Conservation (phyloP, 1,140 invertebrate genomes). For the Sitobion miscanthi region DNA sequence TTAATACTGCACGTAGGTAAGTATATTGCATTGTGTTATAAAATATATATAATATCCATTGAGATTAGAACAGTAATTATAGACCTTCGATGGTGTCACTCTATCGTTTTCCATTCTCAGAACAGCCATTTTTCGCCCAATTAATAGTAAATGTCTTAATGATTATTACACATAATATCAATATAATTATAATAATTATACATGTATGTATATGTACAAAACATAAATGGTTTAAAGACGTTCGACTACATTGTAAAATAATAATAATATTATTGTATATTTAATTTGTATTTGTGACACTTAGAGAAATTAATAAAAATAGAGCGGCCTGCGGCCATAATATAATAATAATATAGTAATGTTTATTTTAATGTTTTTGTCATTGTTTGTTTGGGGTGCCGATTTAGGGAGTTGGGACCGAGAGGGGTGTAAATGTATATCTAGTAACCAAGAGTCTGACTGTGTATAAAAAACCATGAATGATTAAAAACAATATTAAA, state of each 20-base stretch:
- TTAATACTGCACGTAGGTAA: background rate
- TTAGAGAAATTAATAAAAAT: background rate
- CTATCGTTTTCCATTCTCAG: background rate
- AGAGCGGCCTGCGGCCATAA: background rate
- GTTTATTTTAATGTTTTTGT: background rate
- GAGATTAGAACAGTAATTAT: background rate
- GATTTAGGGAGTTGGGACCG: background rate
- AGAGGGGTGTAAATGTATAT: background rate
- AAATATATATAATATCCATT: background rate
- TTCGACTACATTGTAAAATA: background rate
- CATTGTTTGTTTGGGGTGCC: background rate
- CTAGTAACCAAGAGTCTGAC: background rate
- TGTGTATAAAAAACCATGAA: background rate
- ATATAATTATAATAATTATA: constrained; percentile 4
- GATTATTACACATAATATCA: constrained; percentile 42
- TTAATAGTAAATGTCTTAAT: constrained; percentile 43
- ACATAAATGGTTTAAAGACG: background rate
- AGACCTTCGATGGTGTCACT: background rate
- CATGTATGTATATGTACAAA: constrained; percentile 28
- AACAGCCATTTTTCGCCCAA: constrained; percentile 44
- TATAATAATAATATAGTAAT: background rate
- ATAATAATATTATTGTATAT: constrained; percentile 1
- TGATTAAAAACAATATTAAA: background rate
- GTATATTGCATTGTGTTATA: background rate
- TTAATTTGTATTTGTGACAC: background rate